Conservation (phyloP, 2,113 vertebrate genomes). For the Pelvicachromis taeniatus region DNA sequence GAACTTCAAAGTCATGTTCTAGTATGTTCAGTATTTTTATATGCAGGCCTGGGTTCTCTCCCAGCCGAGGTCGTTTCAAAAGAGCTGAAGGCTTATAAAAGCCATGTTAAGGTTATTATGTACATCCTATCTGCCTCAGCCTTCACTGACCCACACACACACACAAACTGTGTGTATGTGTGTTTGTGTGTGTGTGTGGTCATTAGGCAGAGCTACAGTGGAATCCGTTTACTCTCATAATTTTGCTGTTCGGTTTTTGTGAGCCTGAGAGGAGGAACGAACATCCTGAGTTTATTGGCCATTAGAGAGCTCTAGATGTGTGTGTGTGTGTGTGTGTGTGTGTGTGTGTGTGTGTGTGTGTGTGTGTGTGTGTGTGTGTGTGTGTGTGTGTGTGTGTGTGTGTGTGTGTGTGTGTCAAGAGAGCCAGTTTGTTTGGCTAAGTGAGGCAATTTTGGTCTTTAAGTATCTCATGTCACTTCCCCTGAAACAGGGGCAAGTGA, state of each 20-base stretch:
- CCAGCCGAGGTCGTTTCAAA: slow-evolving; percentile 40
- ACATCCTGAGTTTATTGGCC: slow-evolving; percentile 74
- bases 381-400: not conserved
- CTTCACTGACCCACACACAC: slow-evolving; percentile 44
- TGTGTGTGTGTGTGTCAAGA: not conserved
- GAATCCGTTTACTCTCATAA: slow-evolving; percentile 67
- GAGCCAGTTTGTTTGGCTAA: slow-evolving; percentile 68
- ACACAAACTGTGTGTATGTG: not conserved
- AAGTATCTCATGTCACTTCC: slow-evolving; percentile 74
- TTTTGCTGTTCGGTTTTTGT: slow-evolving; percentile 64
- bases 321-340: not conserved
- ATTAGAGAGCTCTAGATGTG: slow-evolving; percentile 56
- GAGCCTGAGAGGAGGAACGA: slow-evolving; percentile 61
- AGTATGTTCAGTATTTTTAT: slow-evolving; percentile 65
- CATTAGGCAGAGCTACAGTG: slow-evolving; percentile 56
- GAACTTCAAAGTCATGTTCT: slow-evolving; percentile 60
- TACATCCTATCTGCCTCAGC: slow-evolving; percentile 59
- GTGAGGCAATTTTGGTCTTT: slow-evolving; percentile 71
- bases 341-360: not conserved
- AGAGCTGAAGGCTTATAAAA: slow-evolving; percentile 66
- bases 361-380: not conserved
- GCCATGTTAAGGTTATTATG: slow-evolving; percentile 61
- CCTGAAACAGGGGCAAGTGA: slow-evolving; percentile 61
- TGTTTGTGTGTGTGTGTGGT: slow-evolving; percentile 24
- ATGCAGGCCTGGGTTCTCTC: slow-evolving; percentile 57